Conservation (phyloP, 2,888 invertebrate species). For the Dryocosmus kuriphilus region DNA sequence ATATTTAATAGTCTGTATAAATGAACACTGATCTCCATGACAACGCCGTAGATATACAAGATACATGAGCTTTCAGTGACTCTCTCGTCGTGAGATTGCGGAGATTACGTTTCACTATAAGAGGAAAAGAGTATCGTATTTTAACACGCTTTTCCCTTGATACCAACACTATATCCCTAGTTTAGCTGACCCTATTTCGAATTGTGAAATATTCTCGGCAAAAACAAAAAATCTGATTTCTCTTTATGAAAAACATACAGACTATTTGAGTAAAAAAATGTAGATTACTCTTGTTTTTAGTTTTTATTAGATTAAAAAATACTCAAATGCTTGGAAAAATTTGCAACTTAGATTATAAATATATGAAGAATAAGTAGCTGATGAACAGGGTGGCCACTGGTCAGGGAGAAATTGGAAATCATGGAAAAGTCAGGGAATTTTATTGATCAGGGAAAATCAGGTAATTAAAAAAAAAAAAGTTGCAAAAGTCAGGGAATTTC, state of each 20-base stretch:
- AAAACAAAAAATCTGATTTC: constrained; percentile 1
- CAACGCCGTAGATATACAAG: constrained; percentile 19
- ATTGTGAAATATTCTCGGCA: not conserved
- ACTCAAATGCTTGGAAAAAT: too few species aligned
- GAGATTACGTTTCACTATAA: constrained; percentile 33
- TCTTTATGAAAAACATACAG: too few species aligned
- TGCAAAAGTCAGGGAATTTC: too few species aligned
- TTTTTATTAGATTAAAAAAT: too few species aligned
- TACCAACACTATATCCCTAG: not conserved
- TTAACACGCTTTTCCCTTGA: constrained; percentile 23
- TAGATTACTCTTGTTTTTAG: too few species aligned
- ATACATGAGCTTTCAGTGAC: constrained; percentile 28
- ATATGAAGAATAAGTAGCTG: constrained; percentile 3
- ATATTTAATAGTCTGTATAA: constrained; percentile 19
- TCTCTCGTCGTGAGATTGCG: constrained; percentile 33
- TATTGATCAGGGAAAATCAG: too few species aligned
- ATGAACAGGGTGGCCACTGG: too few species aligned
- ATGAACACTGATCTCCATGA: constrained; percentile 27
- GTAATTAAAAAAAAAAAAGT: too few species aligned
- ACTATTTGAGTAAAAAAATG: too few species aligned
- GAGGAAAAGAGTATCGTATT: constrained; percentile 31
- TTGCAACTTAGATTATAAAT: not conserved
- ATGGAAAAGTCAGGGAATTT: too few species aligned
- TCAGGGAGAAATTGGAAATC: too few species aligned
- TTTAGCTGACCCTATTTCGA: constrained; percentile 18